These are phyloP conservation scores for Folsomia candida DNA, from an alignment of 2,888 invertebrate species.

Conservation along the genomic window DNA sequence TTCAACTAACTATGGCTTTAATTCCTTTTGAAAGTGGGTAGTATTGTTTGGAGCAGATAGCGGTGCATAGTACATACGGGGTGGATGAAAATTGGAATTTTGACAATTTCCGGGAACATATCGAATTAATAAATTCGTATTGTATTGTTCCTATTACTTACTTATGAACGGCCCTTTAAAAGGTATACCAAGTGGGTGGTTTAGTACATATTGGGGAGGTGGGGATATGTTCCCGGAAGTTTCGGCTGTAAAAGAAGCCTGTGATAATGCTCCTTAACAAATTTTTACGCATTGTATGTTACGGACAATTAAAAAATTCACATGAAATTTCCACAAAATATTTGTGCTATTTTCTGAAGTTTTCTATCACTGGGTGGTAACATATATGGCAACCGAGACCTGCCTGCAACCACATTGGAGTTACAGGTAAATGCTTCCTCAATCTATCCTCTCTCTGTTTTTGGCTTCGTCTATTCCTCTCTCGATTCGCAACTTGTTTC, in stretches of 20 bases:
- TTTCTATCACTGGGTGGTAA: no score
- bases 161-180: background rate
- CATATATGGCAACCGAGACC: background rate
- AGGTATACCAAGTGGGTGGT: background rate
- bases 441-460: background rate
- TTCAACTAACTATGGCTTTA: no score
- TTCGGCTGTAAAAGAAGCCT: background rate
- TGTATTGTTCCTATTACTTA: no score
- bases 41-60: no score
- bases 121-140: background rate
- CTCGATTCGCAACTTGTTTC: no score
- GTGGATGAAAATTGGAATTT: no score
- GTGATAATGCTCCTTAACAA: background rate
- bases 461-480: no score
- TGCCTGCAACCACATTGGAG: constrained; percentile 1
- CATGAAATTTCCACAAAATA: background rate
- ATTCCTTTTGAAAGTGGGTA: no score
- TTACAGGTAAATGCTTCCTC: background rate
- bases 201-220: background rate
- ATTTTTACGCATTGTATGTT: background rate
- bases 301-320: background rate
- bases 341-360: background rate
- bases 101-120: background rate
- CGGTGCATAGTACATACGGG: no score
- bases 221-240: background rate